Base-by-base conservation (phyloP, 1,140 invertebrate species). In the Orchestia grillus region DNA sequence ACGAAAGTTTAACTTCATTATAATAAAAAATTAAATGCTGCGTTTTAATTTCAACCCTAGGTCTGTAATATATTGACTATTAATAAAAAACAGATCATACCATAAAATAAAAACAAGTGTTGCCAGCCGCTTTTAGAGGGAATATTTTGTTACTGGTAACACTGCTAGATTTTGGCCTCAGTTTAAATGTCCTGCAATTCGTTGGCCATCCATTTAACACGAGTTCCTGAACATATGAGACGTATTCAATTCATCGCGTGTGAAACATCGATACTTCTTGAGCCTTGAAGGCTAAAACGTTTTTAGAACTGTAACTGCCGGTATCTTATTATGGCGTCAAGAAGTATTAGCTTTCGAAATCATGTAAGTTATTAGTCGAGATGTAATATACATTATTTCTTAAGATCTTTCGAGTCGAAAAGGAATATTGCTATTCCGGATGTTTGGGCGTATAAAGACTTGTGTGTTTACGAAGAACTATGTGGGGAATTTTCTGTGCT, bases 111-210 rank as follows among this genome's bases (percentile, higher is more conserved):
- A 53, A 53, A 53, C 19, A 43, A 41, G n/a, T 42, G 43, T 90
- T 90, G n/a, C 43, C 43, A 41, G 28, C 43, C 41, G 36, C 36
- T 15, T 90, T 42, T 41, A 90, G 43, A 8, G n/a, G 41, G 42
- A 42, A 41, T 15, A 90, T 90, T 19, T 90, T 42, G n/a, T 42
- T 42, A 90, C 11, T 90, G 92, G 92, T 40, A 94, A 94, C 92
- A 47, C 43, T 45, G 92, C 11, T 23, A 44, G 44, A 47, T 94
- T 94, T 94, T 90, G 92, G 92, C 92, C 43, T 94, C 92, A 0
- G 92, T 94, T 94, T 94, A 94, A 94, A 94, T 94, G 92, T 44
- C 92, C 92, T 11, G 43, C 36, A 6, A 47, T 44, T 47, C 92
- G 92, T 94, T 94, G 92, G 43, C 88, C 4, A 44, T 90, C 28